Evolutionary conservation across 2,113 vertebrate species (phyloP), one percentile per base, ranked within the genome.

Genomic region (Tringa solitaria): DNA sequence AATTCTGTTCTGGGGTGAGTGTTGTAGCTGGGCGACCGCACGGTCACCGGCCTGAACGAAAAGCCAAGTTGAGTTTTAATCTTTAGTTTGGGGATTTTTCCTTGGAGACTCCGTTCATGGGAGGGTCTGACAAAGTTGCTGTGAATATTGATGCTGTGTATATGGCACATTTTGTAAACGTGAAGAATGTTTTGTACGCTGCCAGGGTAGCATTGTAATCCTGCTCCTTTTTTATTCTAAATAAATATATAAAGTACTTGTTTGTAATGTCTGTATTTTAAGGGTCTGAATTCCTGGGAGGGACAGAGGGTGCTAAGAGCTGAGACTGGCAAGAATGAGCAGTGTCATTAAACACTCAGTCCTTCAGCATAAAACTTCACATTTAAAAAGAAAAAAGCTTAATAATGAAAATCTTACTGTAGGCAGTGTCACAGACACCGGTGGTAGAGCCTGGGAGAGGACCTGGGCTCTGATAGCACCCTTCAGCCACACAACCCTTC

Each of bases 191-290:
- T 97, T 96, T 94, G 72, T 97, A 95, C 67, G 67, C 87, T 64
- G 90, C 64, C 2, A 82, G 89, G 24, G 51, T 75, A 90, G 90
- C 87, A 63, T 43, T 95, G 73, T 94, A 95, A 93, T 48, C 88
- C 92, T 57, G 48, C 89, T 56, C 90, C 76, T 87, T 97, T 97
- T 95, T 92, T 78, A 95, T 89, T 93, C 63, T 75, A 94, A 97
- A 96, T 97, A 95, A 96, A 97, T 48, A 93, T 89, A 74, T 35
- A 37, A 87, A 63, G 43, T 59, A 68, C 75, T n/a, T 43, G 22
- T 76, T 79, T 91, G 76, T 78, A 39, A 73, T 0, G 27, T 30
- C 23, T 95, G 73, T 89, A 20, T 90, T 14, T 93, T 76, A 53
- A 70, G 73, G 21, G 64, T 57, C 12, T 69, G 57, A 48, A 27